Evolutionary conservation across 1,140 invertebrate species (phyloP), one percentile per base, ranked within the genome.

Genomic region (Ips nitidus): DNA sequence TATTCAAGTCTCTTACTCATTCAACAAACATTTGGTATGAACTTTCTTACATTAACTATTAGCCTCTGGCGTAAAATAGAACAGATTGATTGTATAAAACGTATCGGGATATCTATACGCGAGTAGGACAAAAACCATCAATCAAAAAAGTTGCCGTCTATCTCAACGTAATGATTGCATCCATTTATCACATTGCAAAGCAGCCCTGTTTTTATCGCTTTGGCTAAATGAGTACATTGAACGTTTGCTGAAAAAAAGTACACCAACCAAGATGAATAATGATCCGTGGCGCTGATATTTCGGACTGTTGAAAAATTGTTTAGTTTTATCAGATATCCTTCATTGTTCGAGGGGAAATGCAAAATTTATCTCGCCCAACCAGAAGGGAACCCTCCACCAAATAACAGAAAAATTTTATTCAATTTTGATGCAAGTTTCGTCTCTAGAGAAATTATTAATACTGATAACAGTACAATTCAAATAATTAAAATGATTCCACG

Each of bases 181-280:
- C 57, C 69, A 70, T 70, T 70, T 70, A 70, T 70, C 69, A 70
- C 67, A 59, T 69, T 58, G 58, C 59, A 66, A 70, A 70, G 69
- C 62, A 70, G 69, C 53, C 52, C 61, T 42, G 69, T 70, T 70
- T 70, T 70, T 70, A 70, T 70, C 69, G 69, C 68, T 6, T 36
- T 42, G 52, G 62, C 69, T 70, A 70, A 70, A 70, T 70, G 69
- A 70, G 69, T 70, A 70, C 61, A 70, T 70, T 70, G 61, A 65
- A 64, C 69, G 69, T 47, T 64, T 38, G 41, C 2, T 65, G 65
- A 50, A 50, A 22, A 69, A 70, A 70, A 58, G 53, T 65, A 56
- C 69, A 60, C 61, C 43, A 39, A 52, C 41, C 42, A 59, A 64
- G 62, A 70, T 70, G 62, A 70, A 64, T 70, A 70, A 70, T 70